Evolutionary conservation across 2,113 vertebrate genomes (phyloP).

Genomic region (Pomatorhinus ruficollis): DNA sequence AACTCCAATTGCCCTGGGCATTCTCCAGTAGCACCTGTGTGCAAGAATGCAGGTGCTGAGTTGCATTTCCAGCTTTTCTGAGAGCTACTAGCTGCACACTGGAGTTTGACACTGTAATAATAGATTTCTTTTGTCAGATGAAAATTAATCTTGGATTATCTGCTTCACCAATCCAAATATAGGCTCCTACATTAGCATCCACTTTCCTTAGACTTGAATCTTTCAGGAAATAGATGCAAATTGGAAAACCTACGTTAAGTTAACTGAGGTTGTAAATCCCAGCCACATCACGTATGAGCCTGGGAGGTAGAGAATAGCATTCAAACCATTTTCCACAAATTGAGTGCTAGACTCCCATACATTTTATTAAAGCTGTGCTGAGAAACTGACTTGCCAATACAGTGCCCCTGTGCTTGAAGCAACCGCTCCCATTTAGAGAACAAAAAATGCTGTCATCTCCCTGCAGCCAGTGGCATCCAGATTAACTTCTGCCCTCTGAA

Average conservation of each 20-base stretch:
- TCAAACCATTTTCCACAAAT: conserved; percentile 44
- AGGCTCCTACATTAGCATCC: conserved; percentile 58
- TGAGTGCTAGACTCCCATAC: neutral
- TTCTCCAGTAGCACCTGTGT: neutral
- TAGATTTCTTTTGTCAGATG: conserved; percentile 65
- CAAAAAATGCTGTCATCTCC: neutral
- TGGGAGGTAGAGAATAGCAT: conserved; percentile 11
- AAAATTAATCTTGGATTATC: conserved; percentile 76
- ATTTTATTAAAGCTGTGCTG: conserved; percentile 14
- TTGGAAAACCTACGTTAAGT: conserved; percentile 33
- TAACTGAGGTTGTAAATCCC: conserved; percentile 43
- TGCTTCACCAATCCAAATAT: conserved; percentile 69
- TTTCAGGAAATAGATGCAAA: conserved; percentile 67
- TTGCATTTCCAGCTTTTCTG: conserved; percentile 11
- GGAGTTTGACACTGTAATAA: conserved; percentile 53
- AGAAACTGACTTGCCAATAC: neutral
- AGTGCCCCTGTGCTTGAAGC: neutral
- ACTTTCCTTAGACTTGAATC: conserved; percentile 59
- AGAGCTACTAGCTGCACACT: neutral
- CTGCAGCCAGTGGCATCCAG: neutral
- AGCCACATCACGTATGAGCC: conserved; percentile 1
- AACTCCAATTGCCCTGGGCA: neutral
- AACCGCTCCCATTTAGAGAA: neutral
- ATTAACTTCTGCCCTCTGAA: neutral
- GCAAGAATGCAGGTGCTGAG: neutral